phyloP scores from a whole-genome alignment of 2,113 vertebrate species.

The Helogale parvula region DNA sequence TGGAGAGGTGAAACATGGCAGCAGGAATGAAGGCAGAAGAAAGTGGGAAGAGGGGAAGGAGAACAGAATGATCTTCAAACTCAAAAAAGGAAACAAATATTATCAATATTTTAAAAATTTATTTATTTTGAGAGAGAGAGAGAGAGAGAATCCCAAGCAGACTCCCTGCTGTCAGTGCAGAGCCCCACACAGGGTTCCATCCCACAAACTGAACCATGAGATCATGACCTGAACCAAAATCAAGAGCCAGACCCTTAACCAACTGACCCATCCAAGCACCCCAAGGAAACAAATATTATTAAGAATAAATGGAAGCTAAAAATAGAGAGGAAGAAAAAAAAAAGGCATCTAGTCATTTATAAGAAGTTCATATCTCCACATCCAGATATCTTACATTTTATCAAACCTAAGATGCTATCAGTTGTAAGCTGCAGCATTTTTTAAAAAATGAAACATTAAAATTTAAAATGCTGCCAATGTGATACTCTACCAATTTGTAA shows the following conservation, averaged over 20 bases:
- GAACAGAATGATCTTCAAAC: slow-evolving; percentile 21
- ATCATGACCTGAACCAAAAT: not conserved
- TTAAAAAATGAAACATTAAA: slow-evolving; percentile 13
- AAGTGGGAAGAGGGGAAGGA: not conserved
- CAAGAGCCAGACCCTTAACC: not conserved
- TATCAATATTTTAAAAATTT: not conserved
- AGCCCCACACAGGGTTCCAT: not conserved
- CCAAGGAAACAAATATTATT: not conserved
- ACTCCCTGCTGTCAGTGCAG: not conserved
- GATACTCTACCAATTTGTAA: not conserved
- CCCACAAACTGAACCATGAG: not conserved
- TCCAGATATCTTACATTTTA: not conserved
- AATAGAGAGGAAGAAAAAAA: not conserved
- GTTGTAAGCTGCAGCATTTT: not conserved
- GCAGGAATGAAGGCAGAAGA: not conserved
- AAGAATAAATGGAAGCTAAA: not conserved
- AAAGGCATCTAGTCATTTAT: not conserved
- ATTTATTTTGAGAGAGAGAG: not conserved
- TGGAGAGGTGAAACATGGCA: not conserved
- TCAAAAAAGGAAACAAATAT: not conserved
- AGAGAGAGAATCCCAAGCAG: not conserved
- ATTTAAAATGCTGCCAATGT: slow-evolving; percentile 33
- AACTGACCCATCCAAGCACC: not conserved
- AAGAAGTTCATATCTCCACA: not conserved
- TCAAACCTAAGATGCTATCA: slow-evolving; percentile 15